Base-by-base conservation (phyloP, 1,140 invertebrate species). In the Anastrepha obliqua region DNA sequence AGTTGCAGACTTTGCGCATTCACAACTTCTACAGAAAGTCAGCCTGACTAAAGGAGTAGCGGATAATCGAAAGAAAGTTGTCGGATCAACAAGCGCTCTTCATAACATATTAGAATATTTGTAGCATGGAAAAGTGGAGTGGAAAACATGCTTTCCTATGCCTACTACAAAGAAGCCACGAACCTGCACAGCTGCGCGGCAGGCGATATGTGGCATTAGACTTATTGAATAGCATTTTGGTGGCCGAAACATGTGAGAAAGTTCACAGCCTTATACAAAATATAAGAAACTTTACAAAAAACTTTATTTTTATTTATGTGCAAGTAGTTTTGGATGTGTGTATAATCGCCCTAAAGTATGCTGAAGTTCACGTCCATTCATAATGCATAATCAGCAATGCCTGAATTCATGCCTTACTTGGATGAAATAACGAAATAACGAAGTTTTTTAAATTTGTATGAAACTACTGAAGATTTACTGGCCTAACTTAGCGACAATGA, bases 221-320 rank as follows among this genome's bases (percentile, higher is more conserved):
- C 39, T 11, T 58, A 59, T 85, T 85, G 58, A 60, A 86, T 86
- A 62, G 58, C 13, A 29, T 44, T 62, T 60, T 39, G 20, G 0
- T 86, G 60, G 58, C 51, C 60, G 15, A 86, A 86, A 86, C 85
- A 86, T 86, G 85, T 86, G 85, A 62, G 42, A 86, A 86, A 62
- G 85, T 86, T 86, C 85, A 62, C 85, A 86, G 55, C 58, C 55
- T 7, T 13, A 44, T 59, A 42, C 74, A 81, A 74, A 81, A 11
- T 81, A 81, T 7, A n/a, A 29, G n/a, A 51, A 81, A 55, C 17
- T 81, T 81, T 58, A 11, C 11, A 20, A 8, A 81, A 8, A 81
- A 55, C 0, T 81, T 81, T 78, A n/a, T 29, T 20, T n/a, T 17
- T 20, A 55, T 11, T 29, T 55, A 62, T 62, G 29, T 29, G 29